Base-by-base conservation (phyloP, 1,140 invertebrate species). In the Aphelenchoides besseyi region DNA sequence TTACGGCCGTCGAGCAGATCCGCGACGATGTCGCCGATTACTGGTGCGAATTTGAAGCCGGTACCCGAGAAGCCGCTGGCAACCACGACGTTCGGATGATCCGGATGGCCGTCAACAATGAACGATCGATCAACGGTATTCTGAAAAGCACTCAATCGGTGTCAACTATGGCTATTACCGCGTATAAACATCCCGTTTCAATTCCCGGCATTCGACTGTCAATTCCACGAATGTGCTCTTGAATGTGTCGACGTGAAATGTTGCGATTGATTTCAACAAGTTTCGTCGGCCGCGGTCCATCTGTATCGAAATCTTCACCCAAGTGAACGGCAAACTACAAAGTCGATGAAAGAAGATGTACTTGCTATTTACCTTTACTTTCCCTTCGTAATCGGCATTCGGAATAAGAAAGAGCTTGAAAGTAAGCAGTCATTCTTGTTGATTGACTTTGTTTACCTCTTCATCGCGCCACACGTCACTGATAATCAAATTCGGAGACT, bases 1-100 rank as follows among this genome's bases (percentile, higher is more conserved):
- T 5, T 8, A 33, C 71, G 67, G 3, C 41, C 66, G 26, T 78
- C 33, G 18, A 52, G 52, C 70, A 79, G 62, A 30, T 70, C 30
- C 9, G 57, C 61, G 3, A 80, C 33, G 36, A 80, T 82, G 32
- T 70, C 36, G n/a, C 79, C 79, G 41, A 80, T 55, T 3, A 69
- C 69, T 29, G 69, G 53, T 8, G 54, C 79, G 59, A 82, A 82
- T 64, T 80, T 80, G 63, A 80, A 80, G 37, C 79, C 79, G 12
- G 77, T 82, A 1, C 78, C 78, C 26, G 73, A 79, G 33, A 80
- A 79, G 1, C 78, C 78, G 2, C 76, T 75, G n/a, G 33, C 77
- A 41, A 82, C 53, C 26, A 80, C 63, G 29, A 82, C 66, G 35
- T 80, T 80, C 32, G 37, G 16, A 69, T 77, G 48, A 23, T 70